These are phyloP conservation scores for Podiceps cristatus DNA, from an alignment of 2,113 vertebrate genomes.

Conservation along the genomic window DNA sequence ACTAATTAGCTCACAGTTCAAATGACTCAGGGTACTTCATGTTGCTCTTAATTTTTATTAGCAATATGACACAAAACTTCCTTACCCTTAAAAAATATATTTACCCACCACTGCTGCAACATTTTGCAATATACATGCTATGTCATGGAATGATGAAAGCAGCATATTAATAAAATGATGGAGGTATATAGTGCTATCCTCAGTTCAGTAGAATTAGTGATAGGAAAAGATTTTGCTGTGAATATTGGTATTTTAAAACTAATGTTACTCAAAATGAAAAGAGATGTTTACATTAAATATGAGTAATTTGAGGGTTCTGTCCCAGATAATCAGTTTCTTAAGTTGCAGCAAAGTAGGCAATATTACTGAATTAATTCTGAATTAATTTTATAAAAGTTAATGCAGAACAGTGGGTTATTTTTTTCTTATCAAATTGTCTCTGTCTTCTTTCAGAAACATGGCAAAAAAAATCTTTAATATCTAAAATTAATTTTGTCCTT, in stretches of 20 bases:
- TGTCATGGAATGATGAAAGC: constrained; percentile 76
- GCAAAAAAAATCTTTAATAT: neutral
- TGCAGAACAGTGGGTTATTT: neutral
- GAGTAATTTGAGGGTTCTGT: neutral
- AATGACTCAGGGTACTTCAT: neutral
- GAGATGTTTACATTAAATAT: neutral
- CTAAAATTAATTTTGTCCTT: neutral
- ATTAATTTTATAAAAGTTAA: neutral
- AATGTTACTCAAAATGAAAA: neutral
- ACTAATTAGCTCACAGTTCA: neutral
- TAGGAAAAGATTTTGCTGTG: neutral
- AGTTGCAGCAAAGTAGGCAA: neutral
- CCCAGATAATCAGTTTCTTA: neutral
- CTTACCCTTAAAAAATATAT: neutral
- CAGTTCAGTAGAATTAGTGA: neutral
- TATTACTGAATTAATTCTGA: neutral
- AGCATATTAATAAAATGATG: neutral
- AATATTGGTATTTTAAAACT: neutral
- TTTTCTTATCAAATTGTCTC: neutral
- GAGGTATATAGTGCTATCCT: neutral
- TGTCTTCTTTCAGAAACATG: neutral
- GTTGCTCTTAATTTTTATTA: neutral
- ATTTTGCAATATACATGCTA: constrained; percentile 59
- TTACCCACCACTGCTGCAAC: constrained; percentile 39
- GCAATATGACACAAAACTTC: neutral